phyloP scores from a whole-genome alignment of 1,140 invertebrate genomes.

The Meloidogyne hapla region DNA sequence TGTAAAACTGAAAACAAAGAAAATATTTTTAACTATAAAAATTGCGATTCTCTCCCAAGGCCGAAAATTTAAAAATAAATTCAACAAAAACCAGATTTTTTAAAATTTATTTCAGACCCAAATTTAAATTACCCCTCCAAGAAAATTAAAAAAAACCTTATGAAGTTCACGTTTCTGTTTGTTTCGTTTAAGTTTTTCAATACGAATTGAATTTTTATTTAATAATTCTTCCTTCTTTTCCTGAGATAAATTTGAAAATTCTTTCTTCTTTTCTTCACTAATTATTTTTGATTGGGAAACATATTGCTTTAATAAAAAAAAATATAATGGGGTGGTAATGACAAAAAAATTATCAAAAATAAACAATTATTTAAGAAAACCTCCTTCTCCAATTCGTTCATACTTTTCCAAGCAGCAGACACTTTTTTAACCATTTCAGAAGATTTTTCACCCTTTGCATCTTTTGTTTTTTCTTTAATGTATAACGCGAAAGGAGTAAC shows the following conservation, averaged over 20 bases:
- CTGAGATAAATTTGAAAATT: background rate
- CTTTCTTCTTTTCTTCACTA: background rate
- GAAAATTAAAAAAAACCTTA: background rate
- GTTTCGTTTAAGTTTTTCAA: background rate
- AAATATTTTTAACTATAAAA: background rate
- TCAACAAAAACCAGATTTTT: background rate
- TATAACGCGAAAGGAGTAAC: conserved; percentile 1
- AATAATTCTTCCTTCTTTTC: background rate
- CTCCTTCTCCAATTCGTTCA: background rate
- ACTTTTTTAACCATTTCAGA: background rate
- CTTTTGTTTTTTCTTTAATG: background rate
- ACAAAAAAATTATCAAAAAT: background rate
- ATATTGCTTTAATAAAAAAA: background rate
- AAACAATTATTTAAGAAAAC: no score
- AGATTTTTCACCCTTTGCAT: background rate
- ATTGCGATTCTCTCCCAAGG: no score
- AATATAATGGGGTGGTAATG: background rate
- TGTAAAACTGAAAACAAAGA: background rate
- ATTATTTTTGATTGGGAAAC: background rate
- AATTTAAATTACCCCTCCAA: no score
- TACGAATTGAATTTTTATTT: background rate
- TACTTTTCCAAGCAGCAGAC: background rate
- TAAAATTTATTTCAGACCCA: no score
- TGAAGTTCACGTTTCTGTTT: background rate
- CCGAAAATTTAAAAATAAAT: no score